These are phyloP conservation scores for Yponomeuta sedellus DNA, from an alignment of 2,888 invertebrate species.

Conservation along the genomic window DNA sequence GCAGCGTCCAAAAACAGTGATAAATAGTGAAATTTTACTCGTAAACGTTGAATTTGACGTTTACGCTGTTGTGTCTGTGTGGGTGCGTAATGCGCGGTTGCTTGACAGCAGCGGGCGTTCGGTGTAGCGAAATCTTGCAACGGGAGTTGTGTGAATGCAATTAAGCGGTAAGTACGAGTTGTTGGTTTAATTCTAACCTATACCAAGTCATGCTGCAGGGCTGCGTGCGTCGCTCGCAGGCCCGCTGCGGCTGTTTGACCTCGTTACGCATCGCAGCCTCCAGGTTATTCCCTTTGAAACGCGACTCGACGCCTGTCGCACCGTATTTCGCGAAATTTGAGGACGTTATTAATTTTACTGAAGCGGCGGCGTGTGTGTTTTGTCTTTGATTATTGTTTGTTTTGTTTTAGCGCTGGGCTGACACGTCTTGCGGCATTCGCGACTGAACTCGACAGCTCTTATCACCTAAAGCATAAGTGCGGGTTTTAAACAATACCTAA, in stretches of 20 bases:
- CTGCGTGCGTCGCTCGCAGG: slow-evolving; percentile 31
- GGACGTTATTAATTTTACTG: not conserved
- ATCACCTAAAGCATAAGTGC: too few relatives aligned
- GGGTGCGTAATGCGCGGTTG: slow-evolving; percentile 45
- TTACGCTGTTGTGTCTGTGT: slow-evolving; percentile 61
- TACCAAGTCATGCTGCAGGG: slow-evolving; percentile 41
- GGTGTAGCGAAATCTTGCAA: slow-evolving; percentile 68
- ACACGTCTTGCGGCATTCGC: too few relatives aligned
- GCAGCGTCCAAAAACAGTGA: slow-evolving; percentile 48
- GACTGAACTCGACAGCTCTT: too few relatives aligned
- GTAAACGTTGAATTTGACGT: slow-evolving; percentile 73
- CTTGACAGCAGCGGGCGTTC: slow-evolving; percentile 47
- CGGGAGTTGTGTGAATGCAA: slow-evolving; percentile 59
- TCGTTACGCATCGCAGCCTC: slow-evolving; percentile 43
- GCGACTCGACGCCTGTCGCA: slow-evolving; percentile 31
- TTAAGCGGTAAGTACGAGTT: slow-evolving; percentile 9
- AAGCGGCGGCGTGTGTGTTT: not conserved
- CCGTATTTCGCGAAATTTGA: slow-evolving; percentile 11
- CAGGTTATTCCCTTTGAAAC: slow-evolving; percentile 42
- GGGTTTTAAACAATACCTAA: too few relatives aligned
- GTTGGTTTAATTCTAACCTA: slow-evolving; percentile 26
- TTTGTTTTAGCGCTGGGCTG: too few relatives aligned
- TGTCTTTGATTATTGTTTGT: not conserved
- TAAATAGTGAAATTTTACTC: slow-evolving; percentile 61
- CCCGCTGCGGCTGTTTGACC: slow-evolving; percentile 45